These are phyloP conservation scores for Anguilla rostrata DNA, from an alignment of 2,113 vertebrate genomes.

Conservation along the genomic window DNA sequence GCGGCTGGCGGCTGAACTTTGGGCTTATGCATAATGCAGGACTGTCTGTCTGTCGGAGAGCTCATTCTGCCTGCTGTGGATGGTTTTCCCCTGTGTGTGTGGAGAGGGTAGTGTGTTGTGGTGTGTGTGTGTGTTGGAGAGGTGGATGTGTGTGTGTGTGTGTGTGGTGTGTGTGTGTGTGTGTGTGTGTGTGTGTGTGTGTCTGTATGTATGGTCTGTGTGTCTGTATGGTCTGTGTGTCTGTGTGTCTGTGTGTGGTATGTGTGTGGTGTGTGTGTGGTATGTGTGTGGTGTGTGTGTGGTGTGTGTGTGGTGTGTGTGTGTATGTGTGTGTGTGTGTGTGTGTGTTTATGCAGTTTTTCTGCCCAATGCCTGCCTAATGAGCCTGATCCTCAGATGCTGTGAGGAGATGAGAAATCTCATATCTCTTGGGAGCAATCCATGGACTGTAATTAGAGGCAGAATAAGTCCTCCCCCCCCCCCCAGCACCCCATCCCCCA, in stretches of 20 bases:
- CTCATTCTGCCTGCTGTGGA: neutral
- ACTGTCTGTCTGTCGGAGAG: neutral
- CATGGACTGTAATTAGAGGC: constrained; percentile 16
- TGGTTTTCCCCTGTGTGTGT: neutral
- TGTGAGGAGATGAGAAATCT: neutral
- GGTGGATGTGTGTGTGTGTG: neutral
- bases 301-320: neutral
- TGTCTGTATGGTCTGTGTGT: neutral
- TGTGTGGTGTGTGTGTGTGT: neutral
- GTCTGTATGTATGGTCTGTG: neutral
- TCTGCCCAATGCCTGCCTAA: neutral
- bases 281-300: neutral
- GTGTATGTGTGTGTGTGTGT: neutral
- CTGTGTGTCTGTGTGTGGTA: neutral
- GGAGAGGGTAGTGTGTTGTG: neutral
- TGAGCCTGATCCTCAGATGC: neutral
- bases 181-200: neutral
- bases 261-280: neutral
- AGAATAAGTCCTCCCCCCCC: neutral
- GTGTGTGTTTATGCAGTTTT: neutral
- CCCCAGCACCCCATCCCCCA: neutral
- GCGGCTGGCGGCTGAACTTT: constrained; percentile 2
- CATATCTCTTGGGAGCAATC: neutral
- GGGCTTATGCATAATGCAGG: neutral
- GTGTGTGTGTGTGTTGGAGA: neutral